Evolutionary conservation across 64 coral and sea anemone genomes (phyloP), one percentile per base, ranked within the genome.

Genomic region (Stichodactyla mertensii): DNA sequence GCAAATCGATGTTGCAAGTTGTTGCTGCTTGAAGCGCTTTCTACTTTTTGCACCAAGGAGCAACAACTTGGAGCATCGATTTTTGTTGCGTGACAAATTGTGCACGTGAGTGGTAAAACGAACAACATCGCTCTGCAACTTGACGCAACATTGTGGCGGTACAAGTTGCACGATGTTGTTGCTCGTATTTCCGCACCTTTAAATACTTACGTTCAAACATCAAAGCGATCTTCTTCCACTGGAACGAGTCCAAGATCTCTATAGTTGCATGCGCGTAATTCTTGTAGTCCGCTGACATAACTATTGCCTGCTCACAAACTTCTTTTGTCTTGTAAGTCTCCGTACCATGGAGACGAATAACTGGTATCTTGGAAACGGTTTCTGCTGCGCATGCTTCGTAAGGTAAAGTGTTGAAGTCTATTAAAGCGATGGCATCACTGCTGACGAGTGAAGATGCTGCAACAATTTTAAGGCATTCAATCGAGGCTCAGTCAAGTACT

Each of bases 271-370:
- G 88, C 10, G 88, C 79, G 10, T 69, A 89, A 52, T 45, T 78
- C 18, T 23, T 83, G 60, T 89, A 89, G 16, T 62, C 58, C 60
- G 79, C 79, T 83, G 88, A 83, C 88, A 89, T 24, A 6, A 70
- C 55, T 24, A 89, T 59, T 16, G 61, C 31, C n/a, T 2, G 74
- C 62, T n/a, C 78, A 52, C 57, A 74, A 88, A 8, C 20, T 23
- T 20, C n/a, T 18, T 1, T 22, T 31, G 5, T 55, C 52, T 16
- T 55, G 28, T 36, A 27, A 61, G 54, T 80, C 77, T 51, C 28
- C 13, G 10, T 59, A 22, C 80, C 77, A 80, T 80, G 87, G 57
- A 88, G 56, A 80, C 56, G 87, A 22, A 88, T 88, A 6, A 88
- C 56, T 23, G 87, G 87, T 61, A 88, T 88, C 36, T 78, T 58